phyloP scores from a whole-genome alignment of 2,888 invertebrate species.

The Nasonia oneida region DNA sequence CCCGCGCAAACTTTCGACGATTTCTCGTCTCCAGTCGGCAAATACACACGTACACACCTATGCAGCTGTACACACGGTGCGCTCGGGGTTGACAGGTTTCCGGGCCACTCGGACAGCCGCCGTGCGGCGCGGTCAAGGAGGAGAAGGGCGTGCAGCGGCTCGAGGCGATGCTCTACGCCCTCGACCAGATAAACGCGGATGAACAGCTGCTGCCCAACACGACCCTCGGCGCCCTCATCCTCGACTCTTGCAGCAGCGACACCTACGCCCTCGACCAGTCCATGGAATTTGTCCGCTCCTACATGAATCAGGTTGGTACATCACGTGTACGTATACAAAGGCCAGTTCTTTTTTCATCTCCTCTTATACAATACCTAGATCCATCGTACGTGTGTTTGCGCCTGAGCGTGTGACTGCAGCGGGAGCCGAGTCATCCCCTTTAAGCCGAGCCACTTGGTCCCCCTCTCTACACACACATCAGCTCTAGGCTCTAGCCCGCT shows the following conservation, averaged over 20 bases:
- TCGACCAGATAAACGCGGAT: slow-evolving; percentile 84
- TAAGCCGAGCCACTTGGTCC: slow-evolving; percentile 22
- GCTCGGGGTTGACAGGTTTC: slow-evolving; percentile 68
- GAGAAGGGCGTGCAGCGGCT: slow-evolving; percentile 86
- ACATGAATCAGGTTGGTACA: slow-evolving; percentile 80
- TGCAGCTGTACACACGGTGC: background rate
- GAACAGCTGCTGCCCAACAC: slow-evolving; percentile 82
- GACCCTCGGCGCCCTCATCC: slow-evolving; percentile 79
- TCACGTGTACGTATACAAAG: background rate
- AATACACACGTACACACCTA: background rate
- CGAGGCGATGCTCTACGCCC: slow-evolving; percentile 85
- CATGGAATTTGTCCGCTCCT: slow-evolving; percentile 84
- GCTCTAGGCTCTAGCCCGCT: background rate
- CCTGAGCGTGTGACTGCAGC: background rate
- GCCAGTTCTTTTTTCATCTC: background rate
- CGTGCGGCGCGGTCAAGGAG: slow-evolving; percentile 83
- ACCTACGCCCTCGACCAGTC: slow-evolving; percentile 86
- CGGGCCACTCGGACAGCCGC: slow-evolving; percentile 76
- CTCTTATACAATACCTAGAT: background rate
- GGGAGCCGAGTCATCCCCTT: background rate
- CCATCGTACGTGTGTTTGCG: too few species aligned
- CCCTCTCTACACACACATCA: background rate
- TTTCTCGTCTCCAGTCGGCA: background rate
- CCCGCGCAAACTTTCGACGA: slow-evolving; percentile 7
- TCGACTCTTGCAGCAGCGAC: slow-evolving; percentile 82